phyloP scores from a whole-genome alignment of 2,888 invertebrate genomes.

The Meteorus cinctellus region DNA sequence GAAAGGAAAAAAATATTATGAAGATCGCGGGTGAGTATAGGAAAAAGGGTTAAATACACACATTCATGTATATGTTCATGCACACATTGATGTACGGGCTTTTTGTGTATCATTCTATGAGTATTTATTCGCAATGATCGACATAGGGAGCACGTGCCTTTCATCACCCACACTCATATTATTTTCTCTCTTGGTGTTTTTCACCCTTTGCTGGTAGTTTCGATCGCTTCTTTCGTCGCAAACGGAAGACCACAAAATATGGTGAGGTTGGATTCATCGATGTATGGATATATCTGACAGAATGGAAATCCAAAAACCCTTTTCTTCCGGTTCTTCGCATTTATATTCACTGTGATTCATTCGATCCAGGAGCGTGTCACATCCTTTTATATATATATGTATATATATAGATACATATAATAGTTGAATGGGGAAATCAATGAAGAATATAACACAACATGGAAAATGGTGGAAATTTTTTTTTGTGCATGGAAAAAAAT shows the following conservation, averaged over 20 bases:
- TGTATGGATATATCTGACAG: background rate
- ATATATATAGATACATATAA: background rate
- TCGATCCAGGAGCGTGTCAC: conserved; percentile 11
- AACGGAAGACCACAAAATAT: conserved; percentile 26
- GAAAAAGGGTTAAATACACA: conserved; percentile 20
- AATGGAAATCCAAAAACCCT: conserved; percentile 34
- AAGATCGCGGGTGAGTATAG: background rate
- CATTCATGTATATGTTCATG: conserved; percentile 31
- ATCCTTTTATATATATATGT: background rate
- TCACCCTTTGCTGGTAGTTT: conserved; percentile 29
- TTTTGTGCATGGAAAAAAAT: too few species aligned
- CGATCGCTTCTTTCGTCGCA: conserved; percentile 33
- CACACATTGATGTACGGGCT: background rate
- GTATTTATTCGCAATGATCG: conserved; percentile 48
- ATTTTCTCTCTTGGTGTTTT: background rate
- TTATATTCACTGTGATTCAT: background rate
- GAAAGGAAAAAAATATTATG: conserved; percentile 17
- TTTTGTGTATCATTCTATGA: conserved; percentile 28
- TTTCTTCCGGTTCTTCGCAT: conserved; percentile 24
- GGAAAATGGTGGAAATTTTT: too few species aligned
- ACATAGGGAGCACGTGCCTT: background rate
- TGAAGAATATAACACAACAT: too few species aligned
- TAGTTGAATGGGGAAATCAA: background rate
- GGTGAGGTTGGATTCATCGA: background rate
- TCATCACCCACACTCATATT: background rate